Evolutionary conservation across 2,888 invertebrate genomes (phyloP).

Genomic region (Eutolmus rufibarbis): DNA sequence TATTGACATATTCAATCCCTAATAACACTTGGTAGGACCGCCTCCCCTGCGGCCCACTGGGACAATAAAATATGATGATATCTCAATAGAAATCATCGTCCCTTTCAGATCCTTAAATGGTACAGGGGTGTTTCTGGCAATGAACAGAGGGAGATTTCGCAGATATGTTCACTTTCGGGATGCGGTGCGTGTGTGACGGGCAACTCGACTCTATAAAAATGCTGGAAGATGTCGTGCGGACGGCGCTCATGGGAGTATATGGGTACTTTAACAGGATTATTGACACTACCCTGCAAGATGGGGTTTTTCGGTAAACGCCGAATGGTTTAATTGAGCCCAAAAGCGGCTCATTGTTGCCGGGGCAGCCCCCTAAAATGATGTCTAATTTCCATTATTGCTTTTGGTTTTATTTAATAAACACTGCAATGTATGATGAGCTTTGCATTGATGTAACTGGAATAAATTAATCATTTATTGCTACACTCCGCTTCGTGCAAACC

Average conservation of each 20-base stretch:
- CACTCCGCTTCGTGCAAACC: neutral
- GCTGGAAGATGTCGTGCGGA: conserved; percentile 10
- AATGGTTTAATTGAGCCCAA: conserved; percentile 6
- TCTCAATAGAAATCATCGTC: conserved; percentile 50
- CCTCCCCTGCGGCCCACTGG: conserved; percentile 42
- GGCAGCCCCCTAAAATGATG: neutral
- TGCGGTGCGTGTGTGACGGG: conserved; percentile 4
- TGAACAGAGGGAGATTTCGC: conserved; percentile 38
- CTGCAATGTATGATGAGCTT: neutral
- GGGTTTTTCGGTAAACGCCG: neutral
- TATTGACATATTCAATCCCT: conserved; percentile 50
- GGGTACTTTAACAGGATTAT: conserved; percentile 12
- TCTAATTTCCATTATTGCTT: neutral
- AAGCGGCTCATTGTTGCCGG: neutral
- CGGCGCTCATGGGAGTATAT: conserved; percentile 21
- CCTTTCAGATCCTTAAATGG: conserved; percentile 41
- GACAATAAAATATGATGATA: conserved; percentile 50
- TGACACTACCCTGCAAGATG: conserved; percentile 14
- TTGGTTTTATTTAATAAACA: neutral
- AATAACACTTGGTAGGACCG: conserved; percentile 45
- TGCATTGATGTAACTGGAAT: neutral
- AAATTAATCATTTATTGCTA: neutral
- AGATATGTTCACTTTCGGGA: conserved; percentile 24
- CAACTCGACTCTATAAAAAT: conserved; percentile 20
- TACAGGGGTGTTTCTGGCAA: conserved; percentile 38